Conservation (phyloP, 2,797 vertebrate genomes). For the Apodemus agrarius region DNA sequence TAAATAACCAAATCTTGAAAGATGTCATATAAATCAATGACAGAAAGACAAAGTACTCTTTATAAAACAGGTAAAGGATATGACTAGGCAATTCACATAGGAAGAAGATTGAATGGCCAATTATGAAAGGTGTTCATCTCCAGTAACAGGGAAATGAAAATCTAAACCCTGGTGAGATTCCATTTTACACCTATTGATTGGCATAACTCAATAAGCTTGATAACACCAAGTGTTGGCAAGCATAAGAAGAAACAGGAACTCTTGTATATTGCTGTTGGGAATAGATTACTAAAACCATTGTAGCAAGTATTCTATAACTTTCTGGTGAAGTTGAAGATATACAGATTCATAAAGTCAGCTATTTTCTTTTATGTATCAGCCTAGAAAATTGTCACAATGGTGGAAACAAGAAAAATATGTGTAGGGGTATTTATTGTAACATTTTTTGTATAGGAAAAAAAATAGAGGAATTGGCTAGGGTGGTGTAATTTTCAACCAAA, state of each 20-base stretch:
- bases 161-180: slow-evolving; percentile 55
- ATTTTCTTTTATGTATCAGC: background rate
- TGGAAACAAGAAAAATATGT: background rate
- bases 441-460: background rate
- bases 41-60: slow-evolving; percentile 15
- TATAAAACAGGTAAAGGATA: slow-evolving; percentile 5
- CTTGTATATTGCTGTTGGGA: background rate
- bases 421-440: background rate
- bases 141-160: slow-evolving; percentile 67
- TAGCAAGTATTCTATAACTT: background rate
- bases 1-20: slow-evolving; percentile 32
- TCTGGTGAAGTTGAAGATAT: background rate
- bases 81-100: slow-evolving; percentile 30
- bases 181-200: slow-evolving; percentile 70
- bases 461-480: background rate
- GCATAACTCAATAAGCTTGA: slow-evolving; percentile 51
- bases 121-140: slow-evolving; percentile 48
- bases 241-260: slow-evolving; percentile 53
- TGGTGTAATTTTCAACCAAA: background rate
- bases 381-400: background rate
- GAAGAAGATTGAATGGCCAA: slow-evolving; percentile 16
- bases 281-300: slow-evolving; percentile 8
- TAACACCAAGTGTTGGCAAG: slow-evolving; percentile 70
- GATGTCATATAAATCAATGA: slow-evolving; percentile 22
- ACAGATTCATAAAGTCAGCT: background rate